phyloP scores from a whole-genome alignment of 2,888 invertebrate species.

The Cryptus armator region DNA sequence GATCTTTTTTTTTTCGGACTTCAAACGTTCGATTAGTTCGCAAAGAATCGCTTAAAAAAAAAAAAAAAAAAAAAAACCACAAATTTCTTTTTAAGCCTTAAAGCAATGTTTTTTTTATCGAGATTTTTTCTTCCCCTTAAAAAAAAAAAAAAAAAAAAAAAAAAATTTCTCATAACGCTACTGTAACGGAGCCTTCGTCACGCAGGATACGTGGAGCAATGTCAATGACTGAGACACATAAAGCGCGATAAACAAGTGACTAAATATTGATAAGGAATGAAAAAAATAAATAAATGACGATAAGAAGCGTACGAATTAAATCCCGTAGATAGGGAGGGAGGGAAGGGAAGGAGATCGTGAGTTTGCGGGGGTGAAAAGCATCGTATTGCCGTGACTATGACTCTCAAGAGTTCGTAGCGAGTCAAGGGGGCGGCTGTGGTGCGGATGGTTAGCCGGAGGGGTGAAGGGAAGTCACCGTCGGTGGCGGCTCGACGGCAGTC shows the following conservation, averaged over 20 bases:
- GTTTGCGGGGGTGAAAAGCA: conserved; percentile 27
- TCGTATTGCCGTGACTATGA: conserved; percentile 4
- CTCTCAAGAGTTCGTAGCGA: conserved; percentile 52
- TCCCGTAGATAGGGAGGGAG: neutral
- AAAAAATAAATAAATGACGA: neutral
- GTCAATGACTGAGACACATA: conserved; percentile 32
- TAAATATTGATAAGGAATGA: conserved; percentile 15
- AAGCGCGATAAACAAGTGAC: conserved; percentile 16
- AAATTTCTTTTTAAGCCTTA: too few species aligned
- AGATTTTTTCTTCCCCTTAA: neutral
- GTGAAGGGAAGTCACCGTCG: conserved; percentile 64
- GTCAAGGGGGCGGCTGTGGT: conserved; percentile 59
- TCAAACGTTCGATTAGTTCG: too few species aligned
- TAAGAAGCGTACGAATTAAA: neutral
- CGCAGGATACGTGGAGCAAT: neutral
- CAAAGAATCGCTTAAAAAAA: too few species aligned
- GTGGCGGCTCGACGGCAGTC: conserved; percentile 76
- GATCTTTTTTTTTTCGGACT: too few species aligned
- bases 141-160: neutral
- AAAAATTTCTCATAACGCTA: too few species aligned
- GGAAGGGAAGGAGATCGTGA: neutral
- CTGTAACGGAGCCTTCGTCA: neutral
- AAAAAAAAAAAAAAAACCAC: too few species aligned
- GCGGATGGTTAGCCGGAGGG: conserved; percentile 48
- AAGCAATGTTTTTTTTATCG: too few species aligned